Evolutionary conservation across 2,888 invertebrate genomes (phyloP).

Genomic region (Nematopogon swammerdamellus): DNA sequence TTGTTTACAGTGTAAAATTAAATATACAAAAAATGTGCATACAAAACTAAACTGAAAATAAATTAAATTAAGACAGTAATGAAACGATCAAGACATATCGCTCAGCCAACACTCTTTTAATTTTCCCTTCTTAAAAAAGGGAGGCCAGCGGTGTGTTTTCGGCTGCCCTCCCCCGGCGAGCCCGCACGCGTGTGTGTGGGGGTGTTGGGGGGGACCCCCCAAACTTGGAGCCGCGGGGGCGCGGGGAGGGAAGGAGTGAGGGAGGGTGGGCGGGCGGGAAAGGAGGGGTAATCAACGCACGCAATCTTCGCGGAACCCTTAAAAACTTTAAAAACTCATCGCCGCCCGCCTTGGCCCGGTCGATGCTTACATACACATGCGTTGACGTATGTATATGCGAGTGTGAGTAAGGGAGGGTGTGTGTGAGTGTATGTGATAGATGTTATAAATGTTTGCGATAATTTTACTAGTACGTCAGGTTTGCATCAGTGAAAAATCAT

Average conservation of each 20-base stretch:
- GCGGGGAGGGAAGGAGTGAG: no score
- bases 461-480: no score
- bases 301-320: slow-evolving; percentile 62
- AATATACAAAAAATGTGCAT: no score
- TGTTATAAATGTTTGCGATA: no score
- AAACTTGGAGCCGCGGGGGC: slow-evolving; percentile 13
- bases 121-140: slow-evolving; percentile 57
- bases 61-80: no score
- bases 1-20: no score
- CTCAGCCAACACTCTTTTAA: slow-evolving; percentile 41
- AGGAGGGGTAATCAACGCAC: slow-evolving; percentile 59
- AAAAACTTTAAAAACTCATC: slow-evolving; percentile 61
- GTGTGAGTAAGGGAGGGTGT: no score
- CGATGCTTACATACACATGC: neutral
- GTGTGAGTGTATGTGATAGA: no score
- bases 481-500: no score
- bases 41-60: no score
- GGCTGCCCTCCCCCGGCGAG: slow-evolving; percentile 17
- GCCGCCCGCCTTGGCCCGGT: slow-evolving; percentile 33
- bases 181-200: slow-evolving; percentile 29
- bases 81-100: slow-evolving; percentile 33
- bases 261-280: slow-evolving; percentile 15
- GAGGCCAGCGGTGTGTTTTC: slow-evolving; percentile 44
- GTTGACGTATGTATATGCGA: neutral
- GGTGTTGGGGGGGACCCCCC: slow-evolving; percentile 15